Conservation (phyloP, 2,797 vertebrate species). For the Chelon labrosus region DNA sequence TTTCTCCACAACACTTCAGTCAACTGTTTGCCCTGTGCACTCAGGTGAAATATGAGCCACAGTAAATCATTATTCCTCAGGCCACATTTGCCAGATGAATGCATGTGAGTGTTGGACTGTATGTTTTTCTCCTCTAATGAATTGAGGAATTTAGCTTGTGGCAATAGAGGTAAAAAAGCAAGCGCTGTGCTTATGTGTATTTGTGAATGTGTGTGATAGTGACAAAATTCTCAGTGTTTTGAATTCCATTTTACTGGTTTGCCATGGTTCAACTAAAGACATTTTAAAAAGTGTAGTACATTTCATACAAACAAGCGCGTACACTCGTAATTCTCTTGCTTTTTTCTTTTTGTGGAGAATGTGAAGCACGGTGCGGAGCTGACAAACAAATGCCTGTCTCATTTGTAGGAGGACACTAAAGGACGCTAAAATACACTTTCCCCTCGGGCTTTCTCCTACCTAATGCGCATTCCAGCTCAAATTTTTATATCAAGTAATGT, state of each 20-base stretch:
- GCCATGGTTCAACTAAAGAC: constrained; percentile 31
- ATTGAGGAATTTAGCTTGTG: constrained; percentile 88
- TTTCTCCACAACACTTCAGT: constrained; percentile 86
- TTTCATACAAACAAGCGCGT: constrained; percentile 10
- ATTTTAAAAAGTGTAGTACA: constrained; percentile 31
- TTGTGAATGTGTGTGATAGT: constrained; percentile 53
- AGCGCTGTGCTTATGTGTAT: constrained; percentile 58
- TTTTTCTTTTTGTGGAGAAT: constrained; percentile 26
- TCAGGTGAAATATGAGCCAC: constrained; percentile 89
- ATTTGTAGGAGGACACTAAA: constrained; percentile 7
- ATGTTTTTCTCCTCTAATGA: constrained; percentile 88
- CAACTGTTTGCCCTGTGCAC: constrained; percentile 86
- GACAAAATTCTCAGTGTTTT: constrained; percentile 45
- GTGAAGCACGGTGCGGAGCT: neutral
- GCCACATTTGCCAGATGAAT: constrained; percentile 88
- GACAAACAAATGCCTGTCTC: constrained; percentile 27
- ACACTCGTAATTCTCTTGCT: constrained; percentile 10
- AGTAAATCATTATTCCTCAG: constrained; percentile 88
- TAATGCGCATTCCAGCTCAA: neutral
- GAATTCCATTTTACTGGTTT: constrained; percentile 43
- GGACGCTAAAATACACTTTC: constrained; percentile 18
- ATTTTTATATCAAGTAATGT: neutral
- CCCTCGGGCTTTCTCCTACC: neutral
- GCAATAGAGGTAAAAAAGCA: constrained; percentile 78
- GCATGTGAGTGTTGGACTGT: constrained; percentile 83